Percentiles rank a stretch among this genome's conserved stretches.
phyloP scores from a whole-genome alignment of 2,797 vertebrate species.

The Parauchenoglanis punctatus region DNA sequence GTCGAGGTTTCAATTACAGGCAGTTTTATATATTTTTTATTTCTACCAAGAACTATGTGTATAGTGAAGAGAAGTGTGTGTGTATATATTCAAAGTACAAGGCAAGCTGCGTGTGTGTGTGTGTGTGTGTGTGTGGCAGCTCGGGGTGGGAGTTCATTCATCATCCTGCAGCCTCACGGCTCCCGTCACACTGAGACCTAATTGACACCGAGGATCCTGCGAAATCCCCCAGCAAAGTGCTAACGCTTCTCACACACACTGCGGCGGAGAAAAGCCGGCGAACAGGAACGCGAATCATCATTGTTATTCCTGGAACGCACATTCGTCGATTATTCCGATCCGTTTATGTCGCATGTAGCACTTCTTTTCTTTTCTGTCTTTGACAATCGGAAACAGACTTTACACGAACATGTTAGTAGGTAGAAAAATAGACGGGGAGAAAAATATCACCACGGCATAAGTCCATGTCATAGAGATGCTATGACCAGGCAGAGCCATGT shows the following conservation, averaged over 20 bases:
- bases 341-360: background rate
- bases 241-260: constrained; percentile 48
- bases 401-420: too few species aligned
- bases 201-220: constrained; percentile 57
- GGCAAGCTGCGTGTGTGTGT: constrained; percentile 10
- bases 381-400: too few species aligned
- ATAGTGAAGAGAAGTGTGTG: background rate
- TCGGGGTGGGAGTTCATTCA: constrained; percentile 61
- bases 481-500: background rate
- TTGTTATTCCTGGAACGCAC: constrained; percentile 10
- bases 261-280: constrained; percentile 42
- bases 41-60: background rate
- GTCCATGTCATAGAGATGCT: background rate
- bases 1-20: constrained; percentile 64
- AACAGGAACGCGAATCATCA: background rate
- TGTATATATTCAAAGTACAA: background rate
- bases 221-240: constrained; percentile 54
- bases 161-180: constrained; percentile 65
- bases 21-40: constrained; percentile 18
- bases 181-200: constrained; percentile 65
- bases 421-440: background rate
- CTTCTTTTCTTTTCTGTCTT: background rate
- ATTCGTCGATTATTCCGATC: background rate
- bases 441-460: background rate
- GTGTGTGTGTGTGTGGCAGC: constrained; percentile 27